These are phyloP conservation scores for Dryocosmus kuriphilus DNA, from an alignment of 2,888 invertebrate species.

Conservation along the genomic window DNA sequence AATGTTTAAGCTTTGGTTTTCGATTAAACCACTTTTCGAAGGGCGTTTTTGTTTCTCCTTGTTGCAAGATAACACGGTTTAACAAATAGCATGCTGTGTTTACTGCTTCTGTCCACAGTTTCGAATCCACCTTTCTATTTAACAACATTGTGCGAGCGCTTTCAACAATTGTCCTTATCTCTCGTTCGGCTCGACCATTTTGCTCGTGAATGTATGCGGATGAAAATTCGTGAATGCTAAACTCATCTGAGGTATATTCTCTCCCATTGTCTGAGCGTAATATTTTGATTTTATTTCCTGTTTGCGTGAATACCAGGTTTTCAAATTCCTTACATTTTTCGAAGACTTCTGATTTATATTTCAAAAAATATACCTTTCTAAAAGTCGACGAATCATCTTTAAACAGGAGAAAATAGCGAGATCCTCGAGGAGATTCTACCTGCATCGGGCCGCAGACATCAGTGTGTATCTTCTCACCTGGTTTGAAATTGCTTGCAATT, in stretches of 20 bases:
- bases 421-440: no score
- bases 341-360: conserved; percentile 13
- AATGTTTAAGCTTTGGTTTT: conserved; percentile 48
- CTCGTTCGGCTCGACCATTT: conserved; percentile 18
- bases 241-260: neutral
- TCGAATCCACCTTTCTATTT: neutral
- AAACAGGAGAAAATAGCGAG: neutral
- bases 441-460: no score
- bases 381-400: neutral
- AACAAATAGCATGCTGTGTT: no score
- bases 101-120: conserved; percentile 42
- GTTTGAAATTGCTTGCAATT: neutral
- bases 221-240: conserved; percentile 40
- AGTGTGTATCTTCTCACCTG: no score
- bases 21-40: conserved; percentile 52
- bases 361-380: neutral
- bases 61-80: no score
- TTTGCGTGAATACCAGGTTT: conserved; percentile 26
- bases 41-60: no score
- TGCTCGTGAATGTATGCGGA: conserved; percentile 40
- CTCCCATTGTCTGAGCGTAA: conserved; percentile 35
- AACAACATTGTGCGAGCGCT: conserved; percentile 13
- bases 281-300: conserved; percentile 42
- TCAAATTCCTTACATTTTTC: conserved; percentile 22
- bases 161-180: conserved; percentile 36